phyloP scores from a whole-genome alignment of 2,113 vertebrate genomes.

The Silurus asotus region DNA sequence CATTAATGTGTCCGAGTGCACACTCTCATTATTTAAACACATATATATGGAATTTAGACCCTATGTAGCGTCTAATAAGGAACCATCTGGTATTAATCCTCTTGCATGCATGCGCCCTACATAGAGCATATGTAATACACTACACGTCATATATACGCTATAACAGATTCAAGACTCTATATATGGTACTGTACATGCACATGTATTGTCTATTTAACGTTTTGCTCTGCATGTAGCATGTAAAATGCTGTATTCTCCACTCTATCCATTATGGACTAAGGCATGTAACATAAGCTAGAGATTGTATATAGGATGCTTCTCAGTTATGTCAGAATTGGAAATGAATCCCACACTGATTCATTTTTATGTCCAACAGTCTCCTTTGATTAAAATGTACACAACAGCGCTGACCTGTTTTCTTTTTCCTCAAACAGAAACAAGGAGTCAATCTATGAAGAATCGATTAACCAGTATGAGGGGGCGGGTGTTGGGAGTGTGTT shows the following conservation, averaged over 20 bases:
- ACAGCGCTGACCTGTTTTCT: not conserved
- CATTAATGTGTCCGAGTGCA: conserved; percentile 5
- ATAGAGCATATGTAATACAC: not conserved
- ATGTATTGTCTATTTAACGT: not conserved
- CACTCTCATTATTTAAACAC: not conserved
- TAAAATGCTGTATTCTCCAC: not conserved
- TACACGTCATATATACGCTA: not conserved
- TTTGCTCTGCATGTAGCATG: not conserved
- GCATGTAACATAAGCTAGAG: not conserved
- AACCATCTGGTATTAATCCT: not conserved
- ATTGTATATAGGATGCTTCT: not conserved
- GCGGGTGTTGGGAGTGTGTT: not conserved
- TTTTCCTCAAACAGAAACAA: not conserved
- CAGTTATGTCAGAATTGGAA: too few species aligned
- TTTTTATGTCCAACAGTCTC: not conserved
- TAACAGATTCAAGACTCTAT: not conserved
- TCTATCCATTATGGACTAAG: not conserved
- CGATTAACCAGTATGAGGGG: not conserved
- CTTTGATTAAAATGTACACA: not conserved
- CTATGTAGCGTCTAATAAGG: not conserved
- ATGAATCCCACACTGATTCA: too few species aligned
- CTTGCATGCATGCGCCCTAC: not conserved
- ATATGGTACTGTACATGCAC: not conserved
- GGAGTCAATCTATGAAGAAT: conserved; percentile 10
- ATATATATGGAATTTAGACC: too few species aligned